phyloP scores from a whole-genome alignment of 2,113 vertebrate species.

The Seriola dumerili region DNA sequence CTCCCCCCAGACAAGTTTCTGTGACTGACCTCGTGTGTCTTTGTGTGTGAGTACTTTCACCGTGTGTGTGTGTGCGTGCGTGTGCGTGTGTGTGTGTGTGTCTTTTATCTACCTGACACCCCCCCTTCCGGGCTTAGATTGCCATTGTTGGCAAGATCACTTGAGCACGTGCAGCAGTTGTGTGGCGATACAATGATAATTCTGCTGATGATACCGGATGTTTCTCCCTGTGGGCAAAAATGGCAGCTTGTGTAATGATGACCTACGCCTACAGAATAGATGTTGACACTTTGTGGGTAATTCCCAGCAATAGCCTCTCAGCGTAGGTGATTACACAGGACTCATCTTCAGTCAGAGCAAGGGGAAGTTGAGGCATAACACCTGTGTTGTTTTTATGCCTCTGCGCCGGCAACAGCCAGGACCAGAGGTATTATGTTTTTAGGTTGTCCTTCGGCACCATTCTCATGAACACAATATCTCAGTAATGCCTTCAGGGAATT shows the following conservation, averaged over 20 bases:
- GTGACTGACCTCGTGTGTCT: background rate
- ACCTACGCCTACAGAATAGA: slow-evolving; percentile 14
- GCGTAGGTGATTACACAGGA: slow-evolving; percentile 1
- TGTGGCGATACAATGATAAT: slow-evolving; percentile 15
- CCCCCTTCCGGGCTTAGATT: slow-evolving; percentile 37
- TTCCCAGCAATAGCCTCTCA: slow-evolving; percentile 17
- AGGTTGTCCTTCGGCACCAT: too few relatives aligned
- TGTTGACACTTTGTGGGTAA: slow-evolving; percentile 33
- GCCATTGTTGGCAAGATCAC: slow-evolving; percentile 56
- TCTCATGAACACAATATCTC: too few relatives aligned
- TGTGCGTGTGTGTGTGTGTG: background rate
- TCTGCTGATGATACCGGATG: slow-evolving; percentile 41
- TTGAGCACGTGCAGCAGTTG: slow-evolving; percentile 54
- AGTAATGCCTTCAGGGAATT: too few relatives aligned
- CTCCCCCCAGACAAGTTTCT: background rate
- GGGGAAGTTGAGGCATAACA: background rate
- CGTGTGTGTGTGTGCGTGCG: background rate
- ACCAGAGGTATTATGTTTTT: too few relatives aligned
- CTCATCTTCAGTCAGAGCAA: background rate
- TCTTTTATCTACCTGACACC: slow-evolving; percentile 65
- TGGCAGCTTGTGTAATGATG: slow-evolving; percentile 33
- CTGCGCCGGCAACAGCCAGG: too few relatives aligned
- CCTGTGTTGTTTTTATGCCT: background rate
- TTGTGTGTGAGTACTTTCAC: background rate
- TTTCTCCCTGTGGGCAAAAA: slow-evolving; percentile 16